Base-by-base conservation (phyloP, 2,113 vertebrate species). In the Pedetes capensis region DNA sequence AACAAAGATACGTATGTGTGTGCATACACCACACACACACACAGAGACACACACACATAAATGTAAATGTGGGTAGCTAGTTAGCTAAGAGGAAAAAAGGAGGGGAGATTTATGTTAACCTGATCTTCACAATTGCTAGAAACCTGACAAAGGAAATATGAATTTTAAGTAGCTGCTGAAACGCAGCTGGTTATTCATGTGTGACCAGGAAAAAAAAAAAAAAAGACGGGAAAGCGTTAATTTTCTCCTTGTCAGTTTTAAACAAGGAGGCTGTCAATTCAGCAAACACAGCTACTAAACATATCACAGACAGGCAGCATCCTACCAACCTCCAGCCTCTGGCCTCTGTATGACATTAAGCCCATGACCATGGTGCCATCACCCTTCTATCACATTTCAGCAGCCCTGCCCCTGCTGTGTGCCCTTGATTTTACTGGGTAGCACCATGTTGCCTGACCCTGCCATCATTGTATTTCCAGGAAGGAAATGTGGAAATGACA, bases 231-330 rank as follows among this genome's bases (percentile, higher is more conserved):
- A 79, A 71, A 76, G 75, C 66, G 85, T 93, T 90, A 3, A 90
- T 95, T 94, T 95, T 96, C 80, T 90, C 87, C 84, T 92, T 91
- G 93, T 96, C 93, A 83, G 66, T 86, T 90, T 87, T 95, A 61
- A 92, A 85, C 68, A 91, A 59, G 61, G 49, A 92, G 66, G 42
- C 75, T 87, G 68, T 93, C 61, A 78, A 64, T 39, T 72, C 44
- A 64, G 68, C 51, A 47, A 42, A 23, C 20, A 4, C 22, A 37
- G 89, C 27, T 39, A 37, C 29, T 16, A 20, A 27, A 44, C 32
- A 3, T 23, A 11, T 72, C 51, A 53, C 4, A 53, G 88, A 53
- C 72, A 32, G 86, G 32, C 89, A 55, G 37, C 34, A 13, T 32
- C 42, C 47, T 12, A n/a, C 37, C 44, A 44, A 34, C 42, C 69